Base-by-base conservation (phyloP, 2,888 invertebrate species). In the Clitarchus hookeri region DNA sequence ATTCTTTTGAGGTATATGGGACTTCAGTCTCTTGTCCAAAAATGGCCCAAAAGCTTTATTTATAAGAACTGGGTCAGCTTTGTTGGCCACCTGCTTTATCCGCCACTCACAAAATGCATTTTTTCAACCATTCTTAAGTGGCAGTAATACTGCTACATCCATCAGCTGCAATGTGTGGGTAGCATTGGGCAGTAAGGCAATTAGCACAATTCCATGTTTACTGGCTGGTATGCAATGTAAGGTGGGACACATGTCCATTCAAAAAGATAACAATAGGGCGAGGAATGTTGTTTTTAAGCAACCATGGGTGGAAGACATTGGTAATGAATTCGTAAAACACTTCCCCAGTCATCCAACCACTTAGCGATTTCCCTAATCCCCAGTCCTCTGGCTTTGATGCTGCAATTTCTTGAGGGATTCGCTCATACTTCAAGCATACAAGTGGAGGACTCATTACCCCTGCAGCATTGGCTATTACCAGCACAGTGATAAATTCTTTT, bases 141-240 rank as follows among this genome's bases (percentile, higher is more conserved):
- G 89, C 85, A 88, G 89, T 87, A 91, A 91, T 65, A 91, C 89
- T 26, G 89, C 89, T 6, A 91, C 90, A 87, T 91, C 91, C 86
- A 91, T 88, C 8, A 91, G 91, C 87, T 91, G 91, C 13, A 91
- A 86, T 16, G 91, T 89, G 87, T 91, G 91, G 4, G 91, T 91
- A 0, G 91, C 89, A 88, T 91, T 92, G 12, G 91, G 90, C 53
- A 89, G 89, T 25, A 92, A 87, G 53, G 90, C 89, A 85, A 91
- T 88, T 25, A 91, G 87, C 86, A 90, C 89, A 84, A 91, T 91
- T 48, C 89, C 87, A 86, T 91, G 90, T 83, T 90, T 88, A 92
- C 79, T 91, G 87, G 85, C 90, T 90, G 23, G 91, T 87, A 84
- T 90, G 89, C 86, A 91, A 87, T 19, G 90, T 90, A 86, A 91